Evolutionary conservation across 2,888 invertebrate species (phyloP).

Genomic region (Xanthorhoe designata): DNA sequence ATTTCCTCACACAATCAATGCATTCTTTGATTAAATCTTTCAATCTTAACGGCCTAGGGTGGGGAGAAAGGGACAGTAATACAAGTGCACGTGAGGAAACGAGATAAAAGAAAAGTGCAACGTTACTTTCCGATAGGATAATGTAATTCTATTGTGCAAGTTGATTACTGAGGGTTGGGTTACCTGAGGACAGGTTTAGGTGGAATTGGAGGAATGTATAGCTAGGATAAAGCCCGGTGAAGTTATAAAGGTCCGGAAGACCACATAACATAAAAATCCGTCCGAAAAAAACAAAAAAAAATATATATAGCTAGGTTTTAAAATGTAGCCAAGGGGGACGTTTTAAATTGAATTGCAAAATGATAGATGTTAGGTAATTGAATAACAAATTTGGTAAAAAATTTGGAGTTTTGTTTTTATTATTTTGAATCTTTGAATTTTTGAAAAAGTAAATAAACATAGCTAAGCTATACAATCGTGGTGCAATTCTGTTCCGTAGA

Average conservation of each 20-base stretch:
- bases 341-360: no score
- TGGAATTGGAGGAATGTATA: background rate
- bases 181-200: background rate
- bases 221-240: no score
- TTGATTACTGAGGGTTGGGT: constrained; percentile 35
- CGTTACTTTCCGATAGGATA: constrained; percentile 15
- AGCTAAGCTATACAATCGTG: no score
- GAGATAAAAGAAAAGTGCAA: constrained; percentile 32
- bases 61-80: constrained; percentile 2
- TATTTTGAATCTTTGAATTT: no score
- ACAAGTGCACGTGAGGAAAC: background rate
- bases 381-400: no score
- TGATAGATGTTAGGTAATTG: no score
- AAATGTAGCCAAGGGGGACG: background rate
- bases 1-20: constrained; percentile 25
- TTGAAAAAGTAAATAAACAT: no score
- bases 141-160: constrained; percentile 32
- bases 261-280: no score
- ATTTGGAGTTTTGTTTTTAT: no score
- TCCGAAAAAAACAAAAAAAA: no score
- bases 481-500: no score
- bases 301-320: background rate
- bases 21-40: constrained; percentile 30
- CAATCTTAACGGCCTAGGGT: constrained; percentile 21
- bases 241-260: no score